Base-by-base conservation (phyloP, 2,888 invertebrate species). In the Pollenia amentaria region DNA sequence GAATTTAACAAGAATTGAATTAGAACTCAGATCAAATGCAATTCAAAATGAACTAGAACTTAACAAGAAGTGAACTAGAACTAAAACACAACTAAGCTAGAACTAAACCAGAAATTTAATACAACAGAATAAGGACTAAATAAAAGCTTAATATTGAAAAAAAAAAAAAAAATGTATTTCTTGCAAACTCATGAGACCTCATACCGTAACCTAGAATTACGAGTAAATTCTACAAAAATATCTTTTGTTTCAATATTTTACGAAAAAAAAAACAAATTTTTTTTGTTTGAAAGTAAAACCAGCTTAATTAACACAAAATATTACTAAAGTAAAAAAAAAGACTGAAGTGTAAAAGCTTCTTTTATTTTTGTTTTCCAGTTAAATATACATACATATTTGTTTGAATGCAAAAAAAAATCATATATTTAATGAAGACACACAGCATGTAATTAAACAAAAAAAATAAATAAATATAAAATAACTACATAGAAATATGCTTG, bases 401-500 rank as follows among this genome's bases (percentile, higher is more conserved):
- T 12, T 51, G 18, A 46, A 83, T 57, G 44, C 78, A 77, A 84
- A 77, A 78, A 84, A 77, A 84, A 77, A 78, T 75, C 81, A 82
- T 84, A 78, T 80, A 83, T 84, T 87, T 84, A 87, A 84, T 87
- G 84, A 84, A 87, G 84, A 87, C 80, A 87, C 86, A 84, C 87
- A 84, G 80, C 87, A 80, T 87, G 87, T 84, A 84, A 87, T 87
- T 87, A 87, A 87, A 83, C 67, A 81, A 51, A 77, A 85, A 46
- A 67, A 10, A 42, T 53, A 76, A 85, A 64, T 21, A 21, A 38
- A 46, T 53, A 53, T 65, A 16, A 42, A 51, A 64, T 46, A n/a
- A 51, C 46, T 38, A 14, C 55, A 48, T 48, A 53, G 11, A 57
- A 57, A 78, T 21, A 62, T 62, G 46, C 44, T 77, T 12, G 57